Base-by-base conservation (phyloP, 2,888 invertebrate genomes). In the Himalopsyche kuldschensis region DNA sequence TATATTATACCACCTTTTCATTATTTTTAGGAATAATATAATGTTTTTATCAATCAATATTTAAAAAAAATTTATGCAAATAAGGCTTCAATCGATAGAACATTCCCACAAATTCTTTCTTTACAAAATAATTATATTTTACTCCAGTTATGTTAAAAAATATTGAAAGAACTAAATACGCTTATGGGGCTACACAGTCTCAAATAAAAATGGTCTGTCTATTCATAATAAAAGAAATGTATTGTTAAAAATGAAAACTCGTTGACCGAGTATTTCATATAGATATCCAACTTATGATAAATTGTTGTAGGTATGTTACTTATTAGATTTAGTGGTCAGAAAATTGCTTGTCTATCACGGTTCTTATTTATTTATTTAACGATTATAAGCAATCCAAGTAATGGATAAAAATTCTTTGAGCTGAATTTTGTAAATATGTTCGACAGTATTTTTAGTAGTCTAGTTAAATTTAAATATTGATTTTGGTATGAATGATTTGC, bases 111-210 rank as follows among this genome's bases (percentile, higher is more conserved):
- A 11, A 55, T 55, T 55, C 11, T 20, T 55, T 55, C 10, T 55
- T 55, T 24, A 55, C 24, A 55, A 69, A 69, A 69, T 69, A 27
- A 8, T 30, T 4, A 15, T 69, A 27, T 24, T 69, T 69, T 30
- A 69, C 69, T 69, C 11, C 8, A 27, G 27, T 55, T 55, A 55
- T 55, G n/a, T 41, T 48, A n/a, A 11, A 81, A 81, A 79, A 78
- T 84, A 78, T 80, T 84, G 24, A 75, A 80, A 82, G 81, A 84
- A 84, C 80, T 80, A 10, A 82, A 78, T 84, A 84, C 84, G 81
- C 81, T 85, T 81, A 85, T 83, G 81, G 82, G 77, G 69, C 78
- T 79, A 63, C 47, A 79, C 32, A 15, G 69, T 83, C 76, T 83
- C 69, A 81, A 80, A 80, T 83, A 63, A 75, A 41, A 35, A 83